These are phyloP conservation scores for Channa striata DNA, from an alignment of 2,797 vertebrate species.

Conservation along the genomic window DNA sequence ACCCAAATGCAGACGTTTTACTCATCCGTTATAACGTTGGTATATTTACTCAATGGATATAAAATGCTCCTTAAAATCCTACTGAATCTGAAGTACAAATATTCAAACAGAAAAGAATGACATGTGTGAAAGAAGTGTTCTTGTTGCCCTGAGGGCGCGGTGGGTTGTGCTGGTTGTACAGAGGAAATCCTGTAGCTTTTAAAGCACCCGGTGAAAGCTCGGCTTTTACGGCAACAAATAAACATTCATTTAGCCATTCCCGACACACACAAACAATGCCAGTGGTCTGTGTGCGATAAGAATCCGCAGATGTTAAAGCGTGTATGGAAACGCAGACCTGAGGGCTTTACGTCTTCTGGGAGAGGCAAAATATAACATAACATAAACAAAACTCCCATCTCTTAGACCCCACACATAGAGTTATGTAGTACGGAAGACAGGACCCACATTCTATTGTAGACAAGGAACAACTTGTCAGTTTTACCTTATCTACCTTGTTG, in stretches of 20 bases:
- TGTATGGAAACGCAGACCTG: constrained; percentile 1
- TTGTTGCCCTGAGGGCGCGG: constrained; percentile 37
- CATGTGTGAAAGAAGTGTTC: constrained; percentile 4
- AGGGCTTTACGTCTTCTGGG: neutral
- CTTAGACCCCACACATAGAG: neutral
- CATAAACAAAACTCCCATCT: neutral
- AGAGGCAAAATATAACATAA: neutral
- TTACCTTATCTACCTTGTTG: neutral
- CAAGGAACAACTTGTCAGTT: constrained; percentile 1
- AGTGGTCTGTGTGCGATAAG: constrained; percentile 28
- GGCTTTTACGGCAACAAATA: constrained; percentile 48
- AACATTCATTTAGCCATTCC: constrained; percentile 19
- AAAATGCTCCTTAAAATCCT: constrained; percentile 1
- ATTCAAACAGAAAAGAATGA: neutral
- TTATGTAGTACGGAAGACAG: neutral
- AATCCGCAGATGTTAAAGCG: constrained; percentile 18
- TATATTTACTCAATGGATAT: constrained; percentile 15
- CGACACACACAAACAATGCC: constrained; percentile 51
- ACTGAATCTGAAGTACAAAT: constrained; percentile 8
- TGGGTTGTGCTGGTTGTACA: constrained; percentile 45
- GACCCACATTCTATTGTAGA: neutral
- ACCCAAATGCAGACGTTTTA: constrained; percentile 31
- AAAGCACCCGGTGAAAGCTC: constrained; percentile 53
- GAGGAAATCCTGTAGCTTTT: constrained; percentile 80
- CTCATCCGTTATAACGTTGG: constrained; percentile 17